phyloP scores from a whole-genome alignment of 2,113 vertebrate species.

The Cyanoramphus novaezelandiae region DNA sequence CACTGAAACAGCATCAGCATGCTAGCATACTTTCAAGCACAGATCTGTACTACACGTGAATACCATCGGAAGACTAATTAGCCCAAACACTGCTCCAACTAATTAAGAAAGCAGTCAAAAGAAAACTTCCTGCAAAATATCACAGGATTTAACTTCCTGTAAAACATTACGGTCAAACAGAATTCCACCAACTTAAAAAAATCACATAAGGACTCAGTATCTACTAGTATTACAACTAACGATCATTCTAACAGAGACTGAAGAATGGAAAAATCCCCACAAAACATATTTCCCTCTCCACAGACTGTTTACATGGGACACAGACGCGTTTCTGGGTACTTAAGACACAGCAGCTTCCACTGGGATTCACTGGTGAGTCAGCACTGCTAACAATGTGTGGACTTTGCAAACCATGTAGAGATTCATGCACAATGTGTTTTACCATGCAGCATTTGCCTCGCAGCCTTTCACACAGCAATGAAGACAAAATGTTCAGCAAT shows the following conservation, averaged over 20 bases:
- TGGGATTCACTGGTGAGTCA: background rate
- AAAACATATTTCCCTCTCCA: background rate
- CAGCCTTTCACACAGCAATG: background rate
- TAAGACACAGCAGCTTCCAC: background rate
- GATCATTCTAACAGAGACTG: background rate
- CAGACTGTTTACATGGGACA: background rate
- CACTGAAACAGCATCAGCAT: slow-evolving; percentile 72
- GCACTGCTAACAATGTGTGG: background rate
- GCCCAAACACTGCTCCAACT: background rate
- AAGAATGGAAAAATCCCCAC: background rate
- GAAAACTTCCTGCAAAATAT: background rate
- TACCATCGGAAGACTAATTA: slow-evolving; percentile 39
- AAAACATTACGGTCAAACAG: background rate
- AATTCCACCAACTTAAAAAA: background rate
- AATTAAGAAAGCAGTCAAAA: background rate
- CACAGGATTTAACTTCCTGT: background rate
- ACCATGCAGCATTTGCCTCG: background rate
- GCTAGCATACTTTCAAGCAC: slow-evolving; percentile 74
- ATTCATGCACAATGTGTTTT: background rate
- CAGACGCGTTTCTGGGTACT: accelerated
- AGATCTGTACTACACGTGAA: slow-evolving; percentile 65
- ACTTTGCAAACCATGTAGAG: background rate
- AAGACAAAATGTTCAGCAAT: background rate
- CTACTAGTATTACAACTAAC: background rate
- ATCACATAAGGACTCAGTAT: background rate